Evolutionary conservation across 1,140 invertebrate genomes (phyloP).

Genomic region (Doryteuthis pealeii): DNA sequence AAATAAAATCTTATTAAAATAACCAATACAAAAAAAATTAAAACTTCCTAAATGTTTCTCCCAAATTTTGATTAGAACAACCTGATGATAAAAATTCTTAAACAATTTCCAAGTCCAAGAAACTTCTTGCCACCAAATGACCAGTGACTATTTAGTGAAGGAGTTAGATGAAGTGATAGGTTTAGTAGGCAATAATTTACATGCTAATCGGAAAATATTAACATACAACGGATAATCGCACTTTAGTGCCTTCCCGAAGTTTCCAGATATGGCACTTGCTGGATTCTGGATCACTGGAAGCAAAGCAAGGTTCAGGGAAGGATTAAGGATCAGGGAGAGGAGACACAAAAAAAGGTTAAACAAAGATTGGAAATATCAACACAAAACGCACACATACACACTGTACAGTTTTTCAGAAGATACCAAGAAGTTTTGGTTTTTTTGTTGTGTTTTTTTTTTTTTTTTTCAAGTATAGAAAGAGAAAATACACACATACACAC

Average conservation of each 20-base stretch:
- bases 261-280: slow-evolving; percentile 8
- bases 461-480: too few species aligned
- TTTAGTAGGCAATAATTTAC: not conserved
- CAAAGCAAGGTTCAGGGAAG: slow-evolving; percentile 5
- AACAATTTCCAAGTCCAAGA: not conserved
- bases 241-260: not conserved
- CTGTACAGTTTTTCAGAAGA: too few species aligned
- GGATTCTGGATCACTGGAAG: slow-evolving; percentile 11
- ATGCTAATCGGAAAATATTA: slow-evolving; percentile 6
- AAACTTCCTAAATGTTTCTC: too few species aligned
- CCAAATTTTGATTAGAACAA: too few species aligned
- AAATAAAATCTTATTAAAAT: too few species aligned
- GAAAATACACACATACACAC: too few species aligned
- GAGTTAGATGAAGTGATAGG: not conserved
- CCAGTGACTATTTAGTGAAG: not conserved
- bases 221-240: slow-evolving; percentile 1
- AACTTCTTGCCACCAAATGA: not conserved
- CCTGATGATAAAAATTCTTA: too few species aligned
- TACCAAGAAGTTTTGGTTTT: too few species aligned
- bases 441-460: too few species aligned
- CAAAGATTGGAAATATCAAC: not conserved
- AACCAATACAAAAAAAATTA: too few species aligned
- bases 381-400: too few species aligned
- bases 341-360: not conserved
- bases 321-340: not conserved